A percentile compares a stretch with the other conserved stretches of the same genome.
These are phyloP conservation scores for Pachliopta kotzebuea DNA, from an alignment of 2,888 invertebrate genomes.

Conservation along the genomic window DNA sequence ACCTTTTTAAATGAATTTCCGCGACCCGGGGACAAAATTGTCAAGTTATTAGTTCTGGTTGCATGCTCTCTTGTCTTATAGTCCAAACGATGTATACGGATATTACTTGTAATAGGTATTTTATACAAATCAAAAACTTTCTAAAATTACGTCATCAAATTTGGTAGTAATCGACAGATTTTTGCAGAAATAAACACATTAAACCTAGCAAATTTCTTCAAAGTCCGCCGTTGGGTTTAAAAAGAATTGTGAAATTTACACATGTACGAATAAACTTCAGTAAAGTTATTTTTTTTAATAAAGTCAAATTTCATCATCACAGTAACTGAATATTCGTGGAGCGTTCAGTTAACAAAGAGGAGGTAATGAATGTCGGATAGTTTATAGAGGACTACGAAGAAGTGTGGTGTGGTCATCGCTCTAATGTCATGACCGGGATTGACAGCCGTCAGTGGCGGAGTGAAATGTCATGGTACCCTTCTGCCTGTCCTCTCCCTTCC, in stretches of 20 bases:
- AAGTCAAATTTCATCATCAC: too few relatives aligned
- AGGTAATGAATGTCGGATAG: conserved; percentile 23
- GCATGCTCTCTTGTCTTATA: neutral
- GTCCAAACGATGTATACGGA: too few relatives aligned
- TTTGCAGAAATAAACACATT: too few relatives aligned
- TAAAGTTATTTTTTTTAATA: too few relatives aligned
- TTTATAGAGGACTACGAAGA: conserved; percentile 12
- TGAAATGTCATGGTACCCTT: conserved; percentile 45
- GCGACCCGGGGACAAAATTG: conserved; percentile 44
- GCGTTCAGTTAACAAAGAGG: conserved; percentile 20
- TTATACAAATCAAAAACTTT: too few relatives aligned
- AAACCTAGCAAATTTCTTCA: too few relatives aligned
- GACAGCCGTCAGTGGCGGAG: conserved; percentile 52
- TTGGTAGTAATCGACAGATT: too few relatives aligned
- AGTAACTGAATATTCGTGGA: conserved; percentile 5
- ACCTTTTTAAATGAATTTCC: conserved; percentile 40
- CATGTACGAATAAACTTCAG: too few relatives aligned
- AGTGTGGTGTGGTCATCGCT: conserved; percentile 36
- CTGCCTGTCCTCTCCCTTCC: conserved; percentile 35
- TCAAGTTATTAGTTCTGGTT: conserved; percentile 18
- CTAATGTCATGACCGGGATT: conserved; percentile 35
- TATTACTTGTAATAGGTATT: too few relatives aligned
- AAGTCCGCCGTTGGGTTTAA: too few relatives aligned
- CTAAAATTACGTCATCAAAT: too few relatives aligned
- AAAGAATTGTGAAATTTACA: too few relatives aligned